Evolutionary conservation across 2,113 vertebrate genomes (phyloP).

Genomic region (Neodon shergylaensis): DNA sequence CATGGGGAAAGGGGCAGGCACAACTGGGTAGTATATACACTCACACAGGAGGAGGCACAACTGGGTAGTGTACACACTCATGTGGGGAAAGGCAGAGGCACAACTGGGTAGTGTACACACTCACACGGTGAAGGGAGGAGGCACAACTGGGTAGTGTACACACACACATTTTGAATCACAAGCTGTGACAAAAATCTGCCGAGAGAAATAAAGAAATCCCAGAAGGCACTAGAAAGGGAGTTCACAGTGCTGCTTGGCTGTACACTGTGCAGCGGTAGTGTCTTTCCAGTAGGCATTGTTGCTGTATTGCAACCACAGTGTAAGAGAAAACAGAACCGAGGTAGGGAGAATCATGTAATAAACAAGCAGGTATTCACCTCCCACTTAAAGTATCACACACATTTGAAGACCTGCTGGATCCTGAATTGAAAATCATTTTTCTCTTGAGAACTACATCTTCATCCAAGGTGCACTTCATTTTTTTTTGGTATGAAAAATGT

Average conservation of each 20-base stretch:
- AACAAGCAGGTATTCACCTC: neutral
- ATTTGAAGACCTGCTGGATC: neutral
- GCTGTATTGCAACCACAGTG: neutral
- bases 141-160: too few relatives aligned
- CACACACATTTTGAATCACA: neutral
- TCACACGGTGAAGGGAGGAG: neutral
- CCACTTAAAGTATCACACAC: neutral
- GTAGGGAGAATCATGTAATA: neutral
- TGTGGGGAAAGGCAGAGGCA: neutral
- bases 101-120: too few relatives aligned
- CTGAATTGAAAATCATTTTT: constrained; percentile 43
- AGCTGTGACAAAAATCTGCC: neutral
- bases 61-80: too few relatives aligned
- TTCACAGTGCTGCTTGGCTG: neutral
- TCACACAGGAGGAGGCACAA: too few relatives aligned
- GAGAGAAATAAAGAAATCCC: neutral
- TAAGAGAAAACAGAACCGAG: neutral
- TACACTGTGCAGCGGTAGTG: neutral
- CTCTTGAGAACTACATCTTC: neutral
- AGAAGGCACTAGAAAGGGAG: neutral
- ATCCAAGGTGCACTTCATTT: neutral
- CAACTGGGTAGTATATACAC: too few relatives aligned
- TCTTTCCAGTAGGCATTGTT: neutral
- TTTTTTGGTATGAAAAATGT: constrained; percentile 35
- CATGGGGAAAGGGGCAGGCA: accelerated